Evolutionary conservation across 2,888 invertebrate genomes (phyloP).

Genomic region (Frankliniella intonsa): DNA sequence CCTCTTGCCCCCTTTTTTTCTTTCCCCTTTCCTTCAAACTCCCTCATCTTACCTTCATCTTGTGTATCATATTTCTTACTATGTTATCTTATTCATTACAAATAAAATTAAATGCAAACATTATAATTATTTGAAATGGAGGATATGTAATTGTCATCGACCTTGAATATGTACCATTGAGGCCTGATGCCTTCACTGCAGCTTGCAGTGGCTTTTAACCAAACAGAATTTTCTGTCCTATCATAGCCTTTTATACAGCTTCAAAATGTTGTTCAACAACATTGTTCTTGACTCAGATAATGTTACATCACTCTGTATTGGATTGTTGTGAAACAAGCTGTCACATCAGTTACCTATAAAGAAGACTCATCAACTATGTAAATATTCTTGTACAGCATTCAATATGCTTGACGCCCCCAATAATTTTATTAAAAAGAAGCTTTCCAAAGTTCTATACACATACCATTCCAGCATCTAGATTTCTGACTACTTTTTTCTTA

Average conservation of each 20-base stretch:
- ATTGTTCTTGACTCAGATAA: neutral
- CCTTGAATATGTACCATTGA: neutral
- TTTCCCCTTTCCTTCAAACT: neutral
- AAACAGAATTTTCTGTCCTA: neutral
- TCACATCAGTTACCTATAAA: neutral
- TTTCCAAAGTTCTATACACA: neutral
- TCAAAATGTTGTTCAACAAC: neutral
- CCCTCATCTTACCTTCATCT: neutral
- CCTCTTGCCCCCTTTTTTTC: neutral
- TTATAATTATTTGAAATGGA: constrained; percentile 5
- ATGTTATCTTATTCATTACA: constrained; percentile 23
- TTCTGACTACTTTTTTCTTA: neutral
- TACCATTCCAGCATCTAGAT: neutral
- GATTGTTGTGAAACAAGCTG: neutral
- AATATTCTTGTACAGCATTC: constrained; percentile 3
- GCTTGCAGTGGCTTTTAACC: neutral
- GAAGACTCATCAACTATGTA: constrained; percentile 7
- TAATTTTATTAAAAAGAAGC: neutral
- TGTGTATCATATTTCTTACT: constrained; percentile 25
- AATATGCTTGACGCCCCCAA: neutral
- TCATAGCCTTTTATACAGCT: neutral
- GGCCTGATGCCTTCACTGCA: constrained; percentile 12
- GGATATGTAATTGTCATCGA: neutral
- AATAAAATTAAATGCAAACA: constrained; percentile 15
- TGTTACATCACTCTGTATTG: neutral